Evolutionary conservation across 92 coral and sea anemone genomes (phyloP), one percentile per base, ranked within the genome.

Genomic region (Isaurus tuberculatus): DNA sequence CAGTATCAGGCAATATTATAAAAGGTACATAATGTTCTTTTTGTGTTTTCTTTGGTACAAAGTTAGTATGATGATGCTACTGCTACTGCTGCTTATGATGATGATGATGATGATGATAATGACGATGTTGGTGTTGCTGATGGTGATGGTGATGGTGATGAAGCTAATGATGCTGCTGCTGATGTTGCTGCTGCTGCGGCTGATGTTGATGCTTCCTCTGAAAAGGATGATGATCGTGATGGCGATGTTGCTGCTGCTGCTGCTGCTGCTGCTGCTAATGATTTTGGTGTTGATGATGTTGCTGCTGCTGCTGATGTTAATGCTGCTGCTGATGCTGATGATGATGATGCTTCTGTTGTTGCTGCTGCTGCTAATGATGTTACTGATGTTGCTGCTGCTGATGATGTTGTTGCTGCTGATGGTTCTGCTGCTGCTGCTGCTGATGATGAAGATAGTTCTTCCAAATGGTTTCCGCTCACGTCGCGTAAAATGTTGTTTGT

Each of bases 1-100:
- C 86, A 22, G 19, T 91, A 19, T 70, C 74, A 13, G 94, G 90
- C 0, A 78, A 87, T 37, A 88, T 92, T 31, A 60, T 91, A 9
- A 78, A 83, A 91, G 94, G 94, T 91, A 82, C 25, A 5, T 8
- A 22, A 17, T 15, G 32, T 1, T 72, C 2, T 26, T 8, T 72
- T 72, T 11, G 17, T 37, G 17, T 51, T 51, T 3, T 14, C 14
- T 3, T n/a, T 22, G 46, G 46, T 2, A 40, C 46, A 40, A 40
- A 40, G 1, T 6, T 2, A 40, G 11, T 0, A 0, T 25, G 17
- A 6, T 25, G 67, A 8, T 61, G 0, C 4, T 25, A 1, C 5
- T 61, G 5, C 10, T 25, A 32, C 1, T 61, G 26, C 4, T 61
- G 67, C 0, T 61, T 6, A 17, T 20, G 57, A 4, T 58, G 28